These are phyloP conservation scores for Xiphophorus maculatus DNA, from an alignment of 2,113 vertebrate species.

Conservation along the genomic window DNA sequence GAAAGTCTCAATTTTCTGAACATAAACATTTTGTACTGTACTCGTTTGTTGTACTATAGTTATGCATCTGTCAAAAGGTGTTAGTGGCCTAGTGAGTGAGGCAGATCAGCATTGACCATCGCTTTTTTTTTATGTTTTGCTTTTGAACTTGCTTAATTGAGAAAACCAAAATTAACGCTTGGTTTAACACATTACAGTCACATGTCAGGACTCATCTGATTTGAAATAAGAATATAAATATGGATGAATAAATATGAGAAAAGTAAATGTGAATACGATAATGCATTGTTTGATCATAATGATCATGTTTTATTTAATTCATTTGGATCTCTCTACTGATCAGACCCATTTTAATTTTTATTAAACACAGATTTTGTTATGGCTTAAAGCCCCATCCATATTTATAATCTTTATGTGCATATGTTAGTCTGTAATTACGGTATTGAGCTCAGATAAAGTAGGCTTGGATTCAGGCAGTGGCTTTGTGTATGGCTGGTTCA, in stretches of 20 bases:
- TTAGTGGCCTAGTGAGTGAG: too few species aligned
- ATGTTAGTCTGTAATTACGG: neutral
- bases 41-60: too few species aligned
- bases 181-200: conserved; percentile 35
- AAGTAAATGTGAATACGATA: neutral
- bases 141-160: conserved; percentile 23
- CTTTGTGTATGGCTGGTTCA: conserved; percentile 23
- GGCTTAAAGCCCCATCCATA: neutral
- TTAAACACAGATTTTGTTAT: neutral
- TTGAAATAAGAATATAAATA: conserved; percentile 19
- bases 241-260: neutral
- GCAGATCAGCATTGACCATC: neutral
- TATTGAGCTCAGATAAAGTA: conserved; percentile 6
- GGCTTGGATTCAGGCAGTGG: neutral
- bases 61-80: too few species aligned
- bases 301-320: neutral
- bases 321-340: neutral
- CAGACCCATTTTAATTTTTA: neutral
- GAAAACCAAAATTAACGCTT: neutral
- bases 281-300: neutral
- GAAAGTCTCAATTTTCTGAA: too few species aligned
- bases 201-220: conserved; percentile 22
- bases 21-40: too few species aligned
- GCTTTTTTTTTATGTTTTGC: neutral
- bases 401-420: neutral